Conservation (phyloP, 2,888 invertebrate genomes). For the Gymnosoma rotundatum region DNA sequence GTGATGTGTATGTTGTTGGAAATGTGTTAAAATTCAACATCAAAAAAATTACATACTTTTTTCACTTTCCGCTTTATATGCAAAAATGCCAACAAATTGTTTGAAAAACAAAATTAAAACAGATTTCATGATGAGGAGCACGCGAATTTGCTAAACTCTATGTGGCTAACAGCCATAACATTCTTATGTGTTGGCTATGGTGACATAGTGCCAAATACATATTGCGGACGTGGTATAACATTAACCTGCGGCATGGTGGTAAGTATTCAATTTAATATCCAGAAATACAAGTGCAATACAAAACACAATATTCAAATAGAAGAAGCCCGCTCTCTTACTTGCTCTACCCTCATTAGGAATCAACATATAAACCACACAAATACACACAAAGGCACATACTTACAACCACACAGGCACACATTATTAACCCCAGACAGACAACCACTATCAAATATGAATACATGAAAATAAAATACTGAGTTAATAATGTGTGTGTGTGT, state of each 20-base stretch:
- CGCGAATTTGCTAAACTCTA: constrained; percentile 98
- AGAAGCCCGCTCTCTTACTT: not conserved
- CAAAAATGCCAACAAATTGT: constrained; percentile 37
- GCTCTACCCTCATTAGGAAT: not conserved
- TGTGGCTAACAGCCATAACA: constrained; percentile 99
- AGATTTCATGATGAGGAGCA: constrained; percentile 99
- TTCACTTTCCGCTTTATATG: constrained; percentile 25
- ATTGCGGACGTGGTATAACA: constrained; percentile 99
- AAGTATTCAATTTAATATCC: constrained; percentile 83
- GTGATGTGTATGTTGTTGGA: constrained; percentile 27
- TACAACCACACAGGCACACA: too few relatives aligned
- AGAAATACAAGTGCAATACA: constrained; percentile 45
- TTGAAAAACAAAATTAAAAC: constrained; percentile 53
- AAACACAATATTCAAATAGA: not conserved
- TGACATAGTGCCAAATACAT: constrained; percentile 99
- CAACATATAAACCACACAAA: not conserved
- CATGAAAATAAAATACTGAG: not conserved
- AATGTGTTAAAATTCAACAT: constrained; percentile 5
- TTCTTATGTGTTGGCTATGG: constrained; percentile 99
- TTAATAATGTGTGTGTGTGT: not conserved
- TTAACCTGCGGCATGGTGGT: constrained; percentile 99
- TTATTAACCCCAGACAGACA: constrained; percentile 8
- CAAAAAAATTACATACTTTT: not conserved
- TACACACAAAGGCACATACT: not conserved
- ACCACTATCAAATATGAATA: not conserved